Percentiles rank a stretch among this genome's conserved stretches.
Conservation (phyloP, 2,113 vertebrate genomes). For the Pimephales promelas region DNA sequence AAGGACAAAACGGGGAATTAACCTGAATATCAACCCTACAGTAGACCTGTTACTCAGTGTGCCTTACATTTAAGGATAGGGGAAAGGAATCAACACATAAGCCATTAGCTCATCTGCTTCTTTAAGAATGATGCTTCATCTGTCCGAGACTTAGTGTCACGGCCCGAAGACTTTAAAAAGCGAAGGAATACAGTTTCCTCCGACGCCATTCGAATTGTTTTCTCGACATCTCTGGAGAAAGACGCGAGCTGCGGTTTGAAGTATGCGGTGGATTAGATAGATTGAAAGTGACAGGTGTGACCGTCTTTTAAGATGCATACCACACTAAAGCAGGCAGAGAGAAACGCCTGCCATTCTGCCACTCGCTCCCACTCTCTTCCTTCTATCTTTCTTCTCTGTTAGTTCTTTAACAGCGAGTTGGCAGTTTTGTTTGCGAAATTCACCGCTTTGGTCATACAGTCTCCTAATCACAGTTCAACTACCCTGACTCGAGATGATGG, state of each 20-base stretch:
- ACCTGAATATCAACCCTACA: conserved; percentile 28
- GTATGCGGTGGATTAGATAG: conserved; percentile 82
- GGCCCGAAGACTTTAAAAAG: conserved; percentile 58
- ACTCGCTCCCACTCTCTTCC: conserved; percentile 50
- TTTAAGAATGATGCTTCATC: conserved; percentile 57
- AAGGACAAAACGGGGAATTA: conserved; percentile 26
- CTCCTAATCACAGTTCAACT: conserved; percentile 51
- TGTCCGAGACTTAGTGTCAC: conserved; percentile 68
- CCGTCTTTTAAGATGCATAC: conserved; percentile 78
- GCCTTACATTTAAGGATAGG: conserved; percentile 60
- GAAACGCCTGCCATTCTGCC: conserved; percentile 43
- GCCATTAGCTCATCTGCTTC: conserved; percentile 62
- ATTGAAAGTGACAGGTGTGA: conserved; percentile 85
- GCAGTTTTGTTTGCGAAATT: conserved; percentile 41
- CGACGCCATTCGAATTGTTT: conserved; percentile 71
- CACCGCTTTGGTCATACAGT: conserved; percentile 28
- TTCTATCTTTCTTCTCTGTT: neutral
- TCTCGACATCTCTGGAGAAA: conserved; percentile 71
- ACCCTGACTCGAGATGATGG: conserved; percentile 26
- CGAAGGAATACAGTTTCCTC: conserved; percentile 52
- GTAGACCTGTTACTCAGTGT: conserved; percentile 56
- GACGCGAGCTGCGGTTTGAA: conserved; percentile 75
- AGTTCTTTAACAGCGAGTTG: conserved; percentile 32
- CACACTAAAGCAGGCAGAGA: conserved; percentile 62
- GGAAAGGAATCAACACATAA: conserved; percentile 50